Conservation (phyloP, 1,140 invertebrate genomes). For the Brachystomella parvula region DNA sequence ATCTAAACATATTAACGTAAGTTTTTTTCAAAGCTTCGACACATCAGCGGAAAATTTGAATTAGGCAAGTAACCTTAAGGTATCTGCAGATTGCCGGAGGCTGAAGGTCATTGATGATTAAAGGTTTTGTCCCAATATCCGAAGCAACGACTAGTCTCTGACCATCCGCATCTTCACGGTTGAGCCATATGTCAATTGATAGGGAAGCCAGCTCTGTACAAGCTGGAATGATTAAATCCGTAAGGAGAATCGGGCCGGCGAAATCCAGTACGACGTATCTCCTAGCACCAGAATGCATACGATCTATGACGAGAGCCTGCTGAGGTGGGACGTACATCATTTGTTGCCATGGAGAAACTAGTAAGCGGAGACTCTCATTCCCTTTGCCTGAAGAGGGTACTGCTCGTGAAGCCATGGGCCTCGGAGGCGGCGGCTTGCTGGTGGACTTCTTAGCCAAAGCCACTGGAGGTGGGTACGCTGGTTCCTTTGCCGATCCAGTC, state of each 20-base stretch:
- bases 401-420: neutral
- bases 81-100: constrained; percentile 79
- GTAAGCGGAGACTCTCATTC: constrained; percentile 33
- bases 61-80: constrained; percentile 59
- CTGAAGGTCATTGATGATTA: constrained; percentile 78
- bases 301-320: constrained; percentile 79
- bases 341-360: constrained; percentile 63
- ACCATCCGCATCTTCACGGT: constrained; percentile 70
- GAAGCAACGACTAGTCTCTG: constrained; percentile 73
- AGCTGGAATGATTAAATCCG: constrained; percentile 77
- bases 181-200: constrained; percentile 80
- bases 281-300: constrained; percentile 66
- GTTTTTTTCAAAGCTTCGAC: too few species aligned
- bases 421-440: neutral
- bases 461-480: too few species aligned
- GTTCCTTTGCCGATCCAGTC: too few species aligned
- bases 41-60: neutral
- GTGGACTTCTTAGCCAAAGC: too few species aligned
- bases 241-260: constrained; percentile 71
- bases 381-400: constrained; percentile 4
- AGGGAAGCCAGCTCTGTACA: constrained; percentile 78
- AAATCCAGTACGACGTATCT: constrained; percentile 85
- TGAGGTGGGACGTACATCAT: constrained; percentile 63
- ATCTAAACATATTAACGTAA: constrained; percentile 50
- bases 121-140: constrained; percentile 71